A percentile compares a stretch with the other conserved stretches of the same genome.
phyloP scores from a whole-genome alignment of 2,888 invertebrate genomes.

The Torymus tubicola region DNA sequence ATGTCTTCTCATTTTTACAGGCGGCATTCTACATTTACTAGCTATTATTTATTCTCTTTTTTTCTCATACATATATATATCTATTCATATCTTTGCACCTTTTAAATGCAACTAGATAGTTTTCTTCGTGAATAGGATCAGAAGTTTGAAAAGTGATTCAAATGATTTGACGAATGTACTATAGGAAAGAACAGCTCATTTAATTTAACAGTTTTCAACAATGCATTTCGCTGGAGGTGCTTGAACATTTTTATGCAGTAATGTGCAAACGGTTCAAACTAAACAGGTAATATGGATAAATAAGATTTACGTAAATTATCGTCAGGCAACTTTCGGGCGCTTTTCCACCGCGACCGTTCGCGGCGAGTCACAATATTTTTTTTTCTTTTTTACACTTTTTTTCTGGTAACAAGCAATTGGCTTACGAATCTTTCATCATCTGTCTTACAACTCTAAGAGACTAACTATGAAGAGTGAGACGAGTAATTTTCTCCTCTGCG shows the following conservation, averaged over 20 bases:
- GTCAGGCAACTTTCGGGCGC: conserved; percentile 20
- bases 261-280: background rate
- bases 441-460: conserved; percentile 13
- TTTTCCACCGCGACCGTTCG: conserved; percentile 3
- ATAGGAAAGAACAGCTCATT: conserved; percentile 8
- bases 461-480: conserved; percentile 23
- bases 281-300: background rate
- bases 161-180: conserved; percentile 23
- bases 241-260: background rate
- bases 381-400: conserved; percentile 6
- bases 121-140: background rate
- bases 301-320: background rate
- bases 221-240: conserved; percentile 6
- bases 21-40: conserved; percentile 9
- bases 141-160: conserved; percentile 40
- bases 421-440: conserved; percentile 1
- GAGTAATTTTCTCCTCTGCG: conserved; percentile 2
- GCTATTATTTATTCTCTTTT: conserved; percentile 12
- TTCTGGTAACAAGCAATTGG: conserved; percentile 31
- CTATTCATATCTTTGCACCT: background rate
- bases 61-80: background rate
- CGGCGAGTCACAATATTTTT: background rate
- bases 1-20: background rate
- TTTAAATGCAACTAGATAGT: background rate
- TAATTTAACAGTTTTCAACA: conserved; percentile 2